Conservation (phyloP, 1,140 invertebrate species). For the Heliconius himera region DNA sequence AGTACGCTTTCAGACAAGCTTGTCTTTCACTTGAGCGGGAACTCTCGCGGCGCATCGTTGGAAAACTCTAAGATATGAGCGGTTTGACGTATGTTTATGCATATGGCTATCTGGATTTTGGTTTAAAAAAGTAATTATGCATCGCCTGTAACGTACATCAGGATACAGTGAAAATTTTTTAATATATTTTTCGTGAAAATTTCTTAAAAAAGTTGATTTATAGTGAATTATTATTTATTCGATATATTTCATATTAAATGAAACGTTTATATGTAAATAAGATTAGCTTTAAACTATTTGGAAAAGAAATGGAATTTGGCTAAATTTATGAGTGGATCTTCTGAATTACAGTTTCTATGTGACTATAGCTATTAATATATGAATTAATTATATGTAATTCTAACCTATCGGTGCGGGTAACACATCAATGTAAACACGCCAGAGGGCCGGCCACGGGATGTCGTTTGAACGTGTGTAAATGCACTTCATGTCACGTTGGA, state of each 20-base stretch:
- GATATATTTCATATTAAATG: not conserved
- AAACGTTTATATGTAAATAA: not conserved
- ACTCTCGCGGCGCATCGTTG: slow-evolving; percentile 39
- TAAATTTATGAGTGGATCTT: not conserved
- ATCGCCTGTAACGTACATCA: not conserved
- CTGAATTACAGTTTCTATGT: not conserved
- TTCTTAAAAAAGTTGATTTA: not conserved
- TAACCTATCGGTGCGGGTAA: not conserved
- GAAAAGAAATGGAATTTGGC: not conserved
- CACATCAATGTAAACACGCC: slow-evolving; percentile 18
- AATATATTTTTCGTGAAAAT: not conserved
- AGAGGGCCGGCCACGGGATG: slow-evolving; percentile 18
- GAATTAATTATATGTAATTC: slow-evolving; percentile 19
- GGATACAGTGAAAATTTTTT: not conserved
- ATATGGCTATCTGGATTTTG: not conserved
- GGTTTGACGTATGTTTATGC: slow-evolving; percentile 20
- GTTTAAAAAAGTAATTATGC: not conserved
- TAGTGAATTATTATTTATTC: not conserved
- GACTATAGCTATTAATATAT: slow-evolving; percentile 6
- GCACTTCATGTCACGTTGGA: slow-evolving; percentile 20
- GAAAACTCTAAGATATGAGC: slow-evolving; percentile 3
- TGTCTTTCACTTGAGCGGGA: slow-evolving; percentile 73
- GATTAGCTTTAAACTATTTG: not conserved
- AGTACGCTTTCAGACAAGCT: slow-evolving; percentile 74
- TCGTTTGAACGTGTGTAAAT: slow-evolving; percentile 25